Evolutionary conservation across 2,113 vertebrate genomes (phyloP), one percentile per base, ranked within the genome.

Genomic region (Solea solea): DNA sequence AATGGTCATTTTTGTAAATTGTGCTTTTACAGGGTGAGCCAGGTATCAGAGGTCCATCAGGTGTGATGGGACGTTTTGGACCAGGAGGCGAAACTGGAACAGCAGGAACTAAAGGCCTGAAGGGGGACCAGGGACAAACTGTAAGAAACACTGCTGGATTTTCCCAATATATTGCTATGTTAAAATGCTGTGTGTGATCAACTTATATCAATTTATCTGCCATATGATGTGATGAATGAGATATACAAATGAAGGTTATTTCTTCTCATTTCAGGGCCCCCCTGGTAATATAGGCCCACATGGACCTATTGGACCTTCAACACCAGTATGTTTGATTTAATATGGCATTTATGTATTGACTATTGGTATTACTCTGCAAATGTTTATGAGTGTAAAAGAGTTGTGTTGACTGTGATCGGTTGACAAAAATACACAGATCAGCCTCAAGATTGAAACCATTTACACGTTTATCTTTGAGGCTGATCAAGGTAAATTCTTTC

Each of bases 41-140:
- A 10, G 93, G 94, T 44, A 9, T 50, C 52, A 86, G 81, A 55
- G 92, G 79, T 60, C 46, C 41, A 3, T 67, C 84, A 5, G 93
- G 94, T 1, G 46, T n/a, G 1, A 49, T 45, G 16, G 93, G 94
- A 34, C 80, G 13, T 0, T 93, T 93, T 0, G 94, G 94, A 58
- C 73, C 72, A 8, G 91, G 86, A 6, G 93, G 94, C 3, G 52
- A 79, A 34, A 90, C 88, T 0, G 94, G 94, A 40, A 4, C 70
- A 50, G 21, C 66, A 21, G 91, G 90, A 41, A 48, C 42, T 25
- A 92, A 89, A 63, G 94, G 93, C 42, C 81, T 84, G 15, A 91
- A 72, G 45, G 94, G 93, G 3, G 54, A 71, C 27, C 67, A 0
- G 1, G 94, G 93, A 39, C 76, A 85, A 3, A 9, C 13, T 55